Percentiles rank a stretch among this genome's conserved stretches.
Evolutionary conservation across 2,113 vertebrate species (phyloP).

Genomic region (Podiceps cristatus): DNA sequence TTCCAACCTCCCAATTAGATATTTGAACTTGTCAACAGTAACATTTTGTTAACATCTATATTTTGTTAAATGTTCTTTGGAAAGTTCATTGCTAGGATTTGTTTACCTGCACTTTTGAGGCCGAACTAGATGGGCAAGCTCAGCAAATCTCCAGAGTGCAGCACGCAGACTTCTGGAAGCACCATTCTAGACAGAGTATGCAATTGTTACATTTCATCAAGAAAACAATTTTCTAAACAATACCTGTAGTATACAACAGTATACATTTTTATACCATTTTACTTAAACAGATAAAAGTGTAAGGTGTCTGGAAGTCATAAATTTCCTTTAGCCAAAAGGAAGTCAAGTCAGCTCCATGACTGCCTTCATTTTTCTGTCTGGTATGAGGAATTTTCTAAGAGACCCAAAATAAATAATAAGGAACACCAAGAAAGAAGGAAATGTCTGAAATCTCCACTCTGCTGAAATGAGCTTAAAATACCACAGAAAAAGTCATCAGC

Average conservation of each 20-base stretch:
- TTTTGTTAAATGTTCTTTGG: background rate
- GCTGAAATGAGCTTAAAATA: slow-evolving; percentile 35
- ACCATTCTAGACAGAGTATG: slow-evolving; percentile 84
- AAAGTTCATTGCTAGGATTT: background rate
- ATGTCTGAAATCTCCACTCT: background rate
- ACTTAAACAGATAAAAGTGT: background rate
- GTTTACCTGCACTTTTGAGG: slow-evolving; percentile 97
- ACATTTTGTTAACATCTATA: background rate
- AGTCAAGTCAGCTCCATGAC: background rate
- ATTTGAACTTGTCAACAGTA: background rate
- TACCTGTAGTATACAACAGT: background rate
- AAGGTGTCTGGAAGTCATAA: background rate
- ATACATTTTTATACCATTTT: background rate
- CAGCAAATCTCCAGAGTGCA: slow-evolving; percentile 96
- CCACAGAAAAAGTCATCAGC: background rate
- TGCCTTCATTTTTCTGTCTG: background rate
- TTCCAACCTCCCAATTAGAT: background rate
- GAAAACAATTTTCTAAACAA: background rate
- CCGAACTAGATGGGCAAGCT: slow-evolving; percentile 94
- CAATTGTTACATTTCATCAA: background rate
- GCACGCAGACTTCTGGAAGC: slow-evolving; percentile 93
- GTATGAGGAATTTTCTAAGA: background rate
- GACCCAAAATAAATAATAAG: background rate
- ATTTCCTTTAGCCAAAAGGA: background rate
- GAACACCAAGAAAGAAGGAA: background rate